Conservation (phyloP, 2,888 invertebrate genomes). For the Diabrotica balteata region DNA sequence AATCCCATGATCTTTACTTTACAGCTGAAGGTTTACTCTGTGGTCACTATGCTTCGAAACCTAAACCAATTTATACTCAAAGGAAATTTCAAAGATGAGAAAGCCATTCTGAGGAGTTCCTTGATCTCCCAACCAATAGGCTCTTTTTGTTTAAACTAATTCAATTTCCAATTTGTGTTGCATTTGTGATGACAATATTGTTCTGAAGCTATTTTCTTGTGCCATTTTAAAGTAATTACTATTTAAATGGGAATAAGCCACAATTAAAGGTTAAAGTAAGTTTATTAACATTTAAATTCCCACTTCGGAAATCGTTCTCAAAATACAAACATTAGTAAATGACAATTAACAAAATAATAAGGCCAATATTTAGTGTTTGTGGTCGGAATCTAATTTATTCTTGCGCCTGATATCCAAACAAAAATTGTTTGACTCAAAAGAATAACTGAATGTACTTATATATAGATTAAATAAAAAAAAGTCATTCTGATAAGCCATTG, state of each 20-base stretch:
- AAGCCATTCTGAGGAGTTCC: too few relatives aligned
- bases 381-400: constrained; percentile 16
- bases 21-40: neutral
- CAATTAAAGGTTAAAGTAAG: too few relatives aligned
- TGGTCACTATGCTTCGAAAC: neutral
- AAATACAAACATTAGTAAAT: too few relatives aligned
- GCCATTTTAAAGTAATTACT: too few relatives aligned
- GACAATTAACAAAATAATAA: neutral
- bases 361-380: constrained; percentile 1
- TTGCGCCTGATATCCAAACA: constrained; percentile 27
- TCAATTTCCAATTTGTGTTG: neutral
- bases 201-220: too few relatives aligned
- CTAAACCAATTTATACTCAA: too few relatives aligned
- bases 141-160: neutral
- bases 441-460: neutral
- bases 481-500: neutral
- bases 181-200: neutral
- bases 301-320: too few relatives aligned
- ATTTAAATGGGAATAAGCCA: too few relatives aligned
- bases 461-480: neutral
- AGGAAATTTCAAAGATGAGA: too few relatives aligned
- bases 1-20: neutral
- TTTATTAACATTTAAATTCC: too few relatives aligned
- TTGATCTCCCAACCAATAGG: neutral
- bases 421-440: constrained; percentile 32